These are phyloP conservation scores for Pseudobourletiella spinata DNA, from an alignment of 1,140 invertebrate genomes.

Conservation along the genomic window DNA sequence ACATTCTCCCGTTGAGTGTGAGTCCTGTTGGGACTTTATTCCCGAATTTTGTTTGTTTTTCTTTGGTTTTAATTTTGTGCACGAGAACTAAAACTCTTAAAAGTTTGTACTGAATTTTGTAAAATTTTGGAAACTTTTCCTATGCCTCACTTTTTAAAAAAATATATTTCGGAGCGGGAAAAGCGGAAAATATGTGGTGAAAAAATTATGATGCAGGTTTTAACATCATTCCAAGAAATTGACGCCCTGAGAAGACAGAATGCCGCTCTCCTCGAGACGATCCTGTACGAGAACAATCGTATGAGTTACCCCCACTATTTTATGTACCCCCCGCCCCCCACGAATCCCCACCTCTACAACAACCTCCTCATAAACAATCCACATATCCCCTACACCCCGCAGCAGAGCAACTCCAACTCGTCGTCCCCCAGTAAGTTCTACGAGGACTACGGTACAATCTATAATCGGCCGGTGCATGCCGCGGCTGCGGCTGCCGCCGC, in stretches of 20 bases:
- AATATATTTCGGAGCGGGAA: too few species aligned
- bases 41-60: too few species aligned
- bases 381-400: conserved; percentile 17
- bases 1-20: too few species aligned
- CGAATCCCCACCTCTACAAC: conserved; percentile 24
- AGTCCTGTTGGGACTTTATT: too few species aligned
- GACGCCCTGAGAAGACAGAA: conserved; percentile 29
- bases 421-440: conserved; percentile 21
- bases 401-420: not conserved
- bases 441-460: not conserved
- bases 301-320: conserved; percentile 6
- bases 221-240: conserved; percentile 36
- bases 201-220: too few species aligned
- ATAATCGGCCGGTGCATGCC: not conserved
- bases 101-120: too few species aligned
- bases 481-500: not conserved
- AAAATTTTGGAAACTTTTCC: too few species aligned
- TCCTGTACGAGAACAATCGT: conserved; percentile 30
- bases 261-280: conserved; percentile 32
- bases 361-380: conserved; percentile 34
- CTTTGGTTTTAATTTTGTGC: too few species aligned
- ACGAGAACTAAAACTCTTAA: too few species aligned
- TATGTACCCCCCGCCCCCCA: conserved; percentile 20
- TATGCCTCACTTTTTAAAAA: too few species aligned
- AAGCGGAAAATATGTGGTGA: too few species aligned